Percentiles rank a stretch among this genome's conserved stretches.
phyloP scores from a whole-genome alignment of 2,113 vertebrate species.

The Reinhardtius hippoglossoides region DNA sequence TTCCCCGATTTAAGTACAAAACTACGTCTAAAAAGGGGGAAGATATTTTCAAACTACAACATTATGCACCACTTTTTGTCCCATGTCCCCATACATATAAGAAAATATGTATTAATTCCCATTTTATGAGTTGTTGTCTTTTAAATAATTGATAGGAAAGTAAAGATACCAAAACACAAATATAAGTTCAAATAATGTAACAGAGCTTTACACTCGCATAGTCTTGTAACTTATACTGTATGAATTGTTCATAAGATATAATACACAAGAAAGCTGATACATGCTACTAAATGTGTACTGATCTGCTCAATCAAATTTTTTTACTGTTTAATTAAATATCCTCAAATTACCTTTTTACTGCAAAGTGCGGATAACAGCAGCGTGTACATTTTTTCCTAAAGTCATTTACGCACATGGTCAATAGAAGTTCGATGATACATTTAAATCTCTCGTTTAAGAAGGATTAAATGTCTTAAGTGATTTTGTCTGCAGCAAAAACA shows the following conservation, averaged over 20 bases:
- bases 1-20: neutral
- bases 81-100: neutral
- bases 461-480: neutral
- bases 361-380: conserved; percentile 8
- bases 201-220: neutral
- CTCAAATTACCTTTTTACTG: neutral
- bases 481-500: neutral
- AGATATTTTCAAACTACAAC: neutral
- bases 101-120: neutral
- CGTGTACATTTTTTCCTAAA: neutral
- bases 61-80: too few species aligned
- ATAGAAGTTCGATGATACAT: neutral
- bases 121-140: neutral
- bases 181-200: neutral
- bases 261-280: conserved; percentile 3
- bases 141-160: neutral
- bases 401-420: neutral
- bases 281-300: neutral
- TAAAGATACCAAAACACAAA: neutral
- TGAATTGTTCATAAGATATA: neutral
- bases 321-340: conserved; percentile 3
- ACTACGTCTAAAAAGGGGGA: neutral
- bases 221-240: neutral
- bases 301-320: neutral
- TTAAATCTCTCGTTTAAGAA: neutral